Base-by-base conservation (phyloP, 2,888 invertebrate species). In the Galeopsomyia nigrocyanea region DNA sequence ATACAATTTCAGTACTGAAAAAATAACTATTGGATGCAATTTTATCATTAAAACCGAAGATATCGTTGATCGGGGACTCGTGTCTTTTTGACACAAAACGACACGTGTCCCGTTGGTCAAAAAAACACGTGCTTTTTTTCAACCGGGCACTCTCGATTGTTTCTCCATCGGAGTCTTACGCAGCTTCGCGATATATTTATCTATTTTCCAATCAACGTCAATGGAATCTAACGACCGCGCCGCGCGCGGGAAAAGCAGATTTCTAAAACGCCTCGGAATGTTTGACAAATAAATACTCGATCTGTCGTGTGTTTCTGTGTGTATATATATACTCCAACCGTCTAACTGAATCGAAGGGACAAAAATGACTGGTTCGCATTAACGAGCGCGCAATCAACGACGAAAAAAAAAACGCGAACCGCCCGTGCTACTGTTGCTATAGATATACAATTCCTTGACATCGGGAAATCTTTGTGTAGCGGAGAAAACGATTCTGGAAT, bases 261-360 rank as follows among this genome's bases (percentile, higher is more conserved):
- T 75, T 75, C 72, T 72, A 68, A 69, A 72, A 68, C 69, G 69
- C 68, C 57, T 53, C 50, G 75, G 68, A 72, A 68, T 72, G 75
- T 63, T 68, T 67, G 66, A 63, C 71, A 65, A 66, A 75, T 72
- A 75, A 72, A 75, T 68, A 71, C 75, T 66, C 68, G 71, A 68
- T 74, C 71, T 66, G 68, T 69, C 68, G 65, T 72, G 53, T 68
- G n/a, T n/a, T n/a, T n/a, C n/a, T n/a, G n/a, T n/a, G n/a, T n/a
- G n/a, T n/a, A n/a, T n/a, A n/a, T 26, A 26, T 26, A 26, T 26
- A 5, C 26, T 5, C 5, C 26, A 5, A 5, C 39, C 7, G 5
- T 39, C 75, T 72, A 75, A 75, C 72, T 75, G 69, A 75, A 39
- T 21, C 69, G 62, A 69, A 74, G 68, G 71, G 66, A 72, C 63